Evolutionary conservation across 2,113 vertebrate genomes (phyloP), one percentile per base, ranked within the genome.

Genomic region (Cavia porcellus): DNA sequence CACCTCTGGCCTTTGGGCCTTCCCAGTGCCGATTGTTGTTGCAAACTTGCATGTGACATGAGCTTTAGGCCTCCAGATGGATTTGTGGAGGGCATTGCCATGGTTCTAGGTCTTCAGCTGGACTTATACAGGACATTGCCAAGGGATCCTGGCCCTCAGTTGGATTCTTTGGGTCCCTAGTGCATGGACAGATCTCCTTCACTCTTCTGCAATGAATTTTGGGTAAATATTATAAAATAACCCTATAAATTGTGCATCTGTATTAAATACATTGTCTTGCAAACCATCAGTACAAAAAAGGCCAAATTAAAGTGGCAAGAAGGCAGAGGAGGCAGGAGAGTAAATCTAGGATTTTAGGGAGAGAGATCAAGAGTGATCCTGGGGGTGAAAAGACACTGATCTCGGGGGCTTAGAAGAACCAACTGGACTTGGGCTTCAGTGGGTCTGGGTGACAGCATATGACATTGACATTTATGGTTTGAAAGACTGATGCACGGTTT

Each of bases 251-350:
- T 4, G n/a, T n/a, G 7, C 38, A 17, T n/a, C 35, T n/a, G 35
- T n/a, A 19, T 70, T 70, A n/a, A n/a, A 17, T n/a, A 15, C 17
- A 70, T 70, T 70, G 7, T 19, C n/a, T 70, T 70, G 68, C 17
- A 70, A n/a, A 70, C 68, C 15, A 7, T 70, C 17, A 70, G 35
- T 70, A 70, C 66, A 62, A 28, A 24, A 70, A 88, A 86, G 57
- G 68, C 12, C 11, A 55, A 70, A 91, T 85, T 74, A 24, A 92
- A 86, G 19, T 89, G 32, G 64, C 28, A 75, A 94, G 95, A 93
- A 86, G 52, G 47, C 52, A 96, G 66, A 94, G 28, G 50, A 38
- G 64, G 12, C 30, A 59, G 42, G 30, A 75, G 57, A 77, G 35
- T 75, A 57, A 90, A 64, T 74, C 62, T 12, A n/a, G 13, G 55